Percentiles rank a stretch among this genome's conserved stretches.
Evolutionary conservation across 2,888 invertebrate species (phyloP).

Genomic region (Ormyrus nitidulus): DNA sequence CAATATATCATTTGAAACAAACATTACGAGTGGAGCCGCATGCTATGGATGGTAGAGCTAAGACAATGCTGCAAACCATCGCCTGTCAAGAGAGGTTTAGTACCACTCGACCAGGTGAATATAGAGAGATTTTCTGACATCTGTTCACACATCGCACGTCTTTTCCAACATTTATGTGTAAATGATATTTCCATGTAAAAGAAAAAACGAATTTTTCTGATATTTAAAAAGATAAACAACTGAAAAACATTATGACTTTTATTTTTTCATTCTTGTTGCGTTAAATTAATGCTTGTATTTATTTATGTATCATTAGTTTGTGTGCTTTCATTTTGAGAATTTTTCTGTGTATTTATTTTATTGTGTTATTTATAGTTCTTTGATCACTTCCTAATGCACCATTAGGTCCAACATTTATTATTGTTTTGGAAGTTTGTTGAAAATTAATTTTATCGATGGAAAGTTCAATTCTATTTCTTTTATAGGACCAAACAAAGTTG

Average conservation of each 20-base stretch:
- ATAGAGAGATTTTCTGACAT: constrained; percentile 47
- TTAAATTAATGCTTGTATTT: constrained; percentile 5
- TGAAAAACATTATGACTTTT: background rate
- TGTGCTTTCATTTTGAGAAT: constrained; percentile 3
- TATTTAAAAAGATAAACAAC: background rate
- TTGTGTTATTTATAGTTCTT: background rate
- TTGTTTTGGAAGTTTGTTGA: constrained; percentile 1
- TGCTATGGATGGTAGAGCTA: constrained; percentile 77
- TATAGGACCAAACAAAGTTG: constrained; percentile 35
- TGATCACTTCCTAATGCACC: constrained; percentile 27
- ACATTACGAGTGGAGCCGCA: constrained; percentile 78
- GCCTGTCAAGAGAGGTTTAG: constrained; percentile 74
- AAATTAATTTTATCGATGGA: constrained; percentile 14
- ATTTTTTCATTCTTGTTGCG: background rate
- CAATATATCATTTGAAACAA: constrained; percentile 81
- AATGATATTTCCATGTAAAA: constrained; percentile 1
- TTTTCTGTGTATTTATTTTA: constrained; percentile 19
- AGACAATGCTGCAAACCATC: constrained; percentile 77
- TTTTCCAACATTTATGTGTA: constrained; percentile 17
- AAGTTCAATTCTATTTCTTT: constrained; percentile 37
- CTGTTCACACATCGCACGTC: constrained; percentile 13
- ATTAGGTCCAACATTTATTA: constrained; percentile 10
- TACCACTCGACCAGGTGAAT: constrained; percentile 58
- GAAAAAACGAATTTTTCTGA: background rate
- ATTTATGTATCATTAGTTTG: background rate